Evolutionary conservation across 1,140 invertebrate genomes (phyloP), one percentile per base, ranked within the genome.

Genomic region (Epicauta chinensis): DNA sequence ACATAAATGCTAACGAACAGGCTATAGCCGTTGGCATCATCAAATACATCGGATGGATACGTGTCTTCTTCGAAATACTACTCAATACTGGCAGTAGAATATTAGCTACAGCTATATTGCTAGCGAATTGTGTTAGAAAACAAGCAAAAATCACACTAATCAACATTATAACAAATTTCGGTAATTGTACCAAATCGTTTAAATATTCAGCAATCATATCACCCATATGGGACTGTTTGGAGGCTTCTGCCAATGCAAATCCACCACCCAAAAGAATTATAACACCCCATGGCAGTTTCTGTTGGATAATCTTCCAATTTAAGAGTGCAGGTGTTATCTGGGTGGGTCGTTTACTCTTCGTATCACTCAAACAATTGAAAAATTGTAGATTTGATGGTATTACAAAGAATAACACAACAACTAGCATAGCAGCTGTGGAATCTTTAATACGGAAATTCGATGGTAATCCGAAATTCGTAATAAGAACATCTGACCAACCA

Each of bases 191-290:
- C 0, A 87, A 69, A 0, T 75, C 77, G 45, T 68, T 73, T 5
- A 88, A 68, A 10, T 83, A 79, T 0, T 77, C 63, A 0, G 89
- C 89, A 42, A 93, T 76, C 70, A 85, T 77, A 2, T 70, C 64
- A 0, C 89, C 91, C 56, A 94, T 78, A 1, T 84, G 85, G 0
- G 87, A 91, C 6, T 71, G 74, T 58, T 87, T 82, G 55, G 85
- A 87, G 37, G 86, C 91, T 38, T 87, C 80, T 0, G 93, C 91
- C 14, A 96, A 74, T 0, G 92, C 90, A 69, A 95, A 93, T 0
- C 92, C 92, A 59, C 73, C 65, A 71, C 78, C 81, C 11, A 89
- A 71, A 41, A 89, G 77, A 60, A 88, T 80, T 13, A 89, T 79
- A 2, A 89, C 69, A 50, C 86, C 84, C 86, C 87, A 89, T 13